Base-by-base conservation (phyloP, 2,113 vertebrate genomes). In the Anas platyrhynchos region DNA sequence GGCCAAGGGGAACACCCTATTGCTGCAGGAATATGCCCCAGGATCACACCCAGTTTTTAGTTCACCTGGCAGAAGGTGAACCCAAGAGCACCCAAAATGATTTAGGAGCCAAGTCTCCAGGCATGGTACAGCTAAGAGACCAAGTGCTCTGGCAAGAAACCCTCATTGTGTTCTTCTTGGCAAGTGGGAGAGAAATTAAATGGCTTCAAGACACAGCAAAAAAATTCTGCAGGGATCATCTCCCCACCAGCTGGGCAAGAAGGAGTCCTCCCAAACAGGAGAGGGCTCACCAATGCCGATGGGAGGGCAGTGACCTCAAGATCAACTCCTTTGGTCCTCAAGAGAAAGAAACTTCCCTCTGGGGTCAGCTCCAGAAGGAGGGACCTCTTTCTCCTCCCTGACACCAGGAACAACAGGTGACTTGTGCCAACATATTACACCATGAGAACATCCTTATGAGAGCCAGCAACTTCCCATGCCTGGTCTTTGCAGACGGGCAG, bases 1-100 rank as follows among this genome's bases (percentile, higher is more conserved):
- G 32, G 25, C 16, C n/a, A 34, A 13, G 0, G 1, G 8, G 11
- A 48, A 16, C 16, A 26, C 44, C 41, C 59, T 52, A 0, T 55
- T 41, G 36, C 52, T 82, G 43, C n/a, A 69, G 68, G 34, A 63
- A 36, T 29, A 23, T 17, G 59, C 21, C 9, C 23, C 44, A 62
- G 46, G 5, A 32, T 34, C 31, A 59, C 52, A n/a, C 11, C 15
- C 48, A 29, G 21, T 5, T 73, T 82, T 58, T 50, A 41, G n/a
- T 36, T 6, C 72, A 48, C 54, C 34, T 23, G 7, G 20, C 23
- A 69, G 31, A 10, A 7, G 20, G 12, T 59, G 34, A 34, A 34
- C 34, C 48, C 44, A 46, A 58, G 16, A 55, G 32, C 10, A 63
- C 15, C 20, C 76, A 14, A 34, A 63, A 22, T 23, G 55, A 74